Conservation (phyloP, 2,113 vertebrate genomes). For the Protomyctophum bolini region DNA sequence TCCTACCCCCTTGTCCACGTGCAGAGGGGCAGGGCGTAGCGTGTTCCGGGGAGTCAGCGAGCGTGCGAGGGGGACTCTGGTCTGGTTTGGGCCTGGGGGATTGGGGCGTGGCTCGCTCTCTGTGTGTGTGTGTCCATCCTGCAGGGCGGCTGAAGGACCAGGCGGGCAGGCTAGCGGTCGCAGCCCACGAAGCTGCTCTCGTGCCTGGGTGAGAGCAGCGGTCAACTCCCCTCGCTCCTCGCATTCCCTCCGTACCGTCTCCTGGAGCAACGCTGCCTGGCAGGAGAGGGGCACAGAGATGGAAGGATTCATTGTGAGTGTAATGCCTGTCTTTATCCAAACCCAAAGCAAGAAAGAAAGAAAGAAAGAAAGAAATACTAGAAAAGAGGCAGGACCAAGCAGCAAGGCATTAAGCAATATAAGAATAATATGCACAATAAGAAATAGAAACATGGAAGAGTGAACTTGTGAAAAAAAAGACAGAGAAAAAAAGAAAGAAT, state of each 20-base stretch:
- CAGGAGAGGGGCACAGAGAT: slow-evolving; percentile 29
- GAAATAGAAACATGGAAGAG: no score
- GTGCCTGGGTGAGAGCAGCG: slow-evolving; percentile 81
- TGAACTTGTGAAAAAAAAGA: no score
- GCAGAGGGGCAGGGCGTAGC: slow-evolving; percentile 15
- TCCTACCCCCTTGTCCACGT: slow-evolving; percentile 30
- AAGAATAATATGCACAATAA: no score
- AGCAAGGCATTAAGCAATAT: no score
- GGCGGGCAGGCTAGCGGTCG: slow-evolving; percentile 53
- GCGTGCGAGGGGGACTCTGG: slow-evolving; percentile 39
- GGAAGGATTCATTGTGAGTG: not conserved
- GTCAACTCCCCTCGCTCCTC: slow-evolving; percentile 90
- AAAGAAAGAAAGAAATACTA: not conserved
- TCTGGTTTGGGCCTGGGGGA: slow-evolving; percentile 25
- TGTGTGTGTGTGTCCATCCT: slow-evolving; percentile 14
- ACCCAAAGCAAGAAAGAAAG: not conserved
- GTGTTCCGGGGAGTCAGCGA: slow-evolving; percentile 27
- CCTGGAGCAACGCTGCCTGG: slow-evolving; percentile 86
- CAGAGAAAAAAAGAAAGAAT: not conserved
- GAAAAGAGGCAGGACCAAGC: no score
- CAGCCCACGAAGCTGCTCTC: slow-evolving; percentile 81
- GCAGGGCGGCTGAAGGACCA: slow-evolving; percentile 33
- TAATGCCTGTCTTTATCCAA: no score
- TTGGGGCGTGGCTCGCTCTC: slow-evolving; percentile 19
- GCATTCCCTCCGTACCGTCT: slow-evolving; percentile 89